Percentiles rank a stretch among this genome's conserved stretches.
phyloP scores from a whole-genome alignment of 2,888 invertebrate species.

The Euplagia quadripunctaria region DNA sequence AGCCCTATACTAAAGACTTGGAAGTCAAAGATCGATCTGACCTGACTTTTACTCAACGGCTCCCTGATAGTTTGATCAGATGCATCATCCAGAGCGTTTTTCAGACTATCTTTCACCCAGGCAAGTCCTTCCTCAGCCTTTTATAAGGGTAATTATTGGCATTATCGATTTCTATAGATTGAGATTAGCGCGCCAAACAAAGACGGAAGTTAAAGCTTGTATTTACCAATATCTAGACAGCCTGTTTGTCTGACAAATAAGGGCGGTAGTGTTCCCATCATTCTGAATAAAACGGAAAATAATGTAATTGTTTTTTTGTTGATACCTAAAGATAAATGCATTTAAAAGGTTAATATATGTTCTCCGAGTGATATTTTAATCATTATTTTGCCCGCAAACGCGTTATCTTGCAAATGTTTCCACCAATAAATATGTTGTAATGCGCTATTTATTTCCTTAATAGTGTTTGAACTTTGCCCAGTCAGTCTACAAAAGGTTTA shows the following conservation, averaged over 20 bases:
- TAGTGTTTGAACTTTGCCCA: neutral
- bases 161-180: too few species aligned
- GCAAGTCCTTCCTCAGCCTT: too few species aligned
- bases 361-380: neutral
- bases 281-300: neutral
- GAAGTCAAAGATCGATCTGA: too few species aligned
- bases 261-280: neutral
- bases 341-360: neutral
- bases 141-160: too few species aligned
- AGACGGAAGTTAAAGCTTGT: neutral
- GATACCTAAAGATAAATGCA: neutral
- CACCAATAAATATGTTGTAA: neutral
- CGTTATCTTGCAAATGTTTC: neutral
- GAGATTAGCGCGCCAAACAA: neutral
- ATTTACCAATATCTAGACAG: neutral
- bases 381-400: neutral
- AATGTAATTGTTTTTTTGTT: neutral
- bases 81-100: too few species aligned
- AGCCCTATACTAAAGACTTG: too few species aligned
- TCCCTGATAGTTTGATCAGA: too few species aligned
- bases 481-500: neutral
- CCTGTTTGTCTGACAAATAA: neutral
- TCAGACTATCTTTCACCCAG: too few species aligned
- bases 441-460: too few species aligned
- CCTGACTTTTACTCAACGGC: too few species aligned